These are phyloP conservation scores for Sycophila sp. DNA, from an alignment of 1,140 invertebrate genomes.

Conservation along the genomic window DNA sequence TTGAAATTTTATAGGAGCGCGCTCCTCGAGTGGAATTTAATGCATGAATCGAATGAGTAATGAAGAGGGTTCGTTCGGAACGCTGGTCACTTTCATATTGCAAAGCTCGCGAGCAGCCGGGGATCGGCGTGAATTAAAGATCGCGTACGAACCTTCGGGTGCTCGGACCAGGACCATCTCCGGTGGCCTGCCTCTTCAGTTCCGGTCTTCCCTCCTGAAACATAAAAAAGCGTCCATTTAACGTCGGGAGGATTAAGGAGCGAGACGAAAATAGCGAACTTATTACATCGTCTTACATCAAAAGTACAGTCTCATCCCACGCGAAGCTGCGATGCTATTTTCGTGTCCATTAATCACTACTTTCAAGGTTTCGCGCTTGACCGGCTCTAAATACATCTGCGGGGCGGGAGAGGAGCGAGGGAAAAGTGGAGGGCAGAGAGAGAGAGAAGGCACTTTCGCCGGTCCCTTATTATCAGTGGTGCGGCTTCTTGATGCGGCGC, in stretches of 20 bases:
- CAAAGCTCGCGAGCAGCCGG: no score
- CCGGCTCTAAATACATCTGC: not conserved
- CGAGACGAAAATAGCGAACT: not conserved
- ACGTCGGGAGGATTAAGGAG: not conserved
- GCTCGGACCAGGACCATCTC: constrained; percentile 51
- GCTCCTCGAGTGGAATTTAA: no score
- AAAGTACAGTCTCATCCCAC: not conserved
- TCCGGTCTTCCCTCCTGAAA: constrained; percentile 50
- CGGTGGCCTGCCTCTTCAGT: constrained; percentile 44
- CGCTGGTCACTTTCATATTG: no score
- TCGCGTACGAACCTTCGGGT: constrained; percentile 45
- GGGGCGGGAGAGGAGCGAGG: not conserved
- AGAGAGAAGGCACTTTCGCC: not conserved
- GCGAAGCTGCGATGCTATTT: not conserved
- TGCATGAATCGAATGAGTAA: no score
- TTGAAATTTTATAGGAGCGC: no score
- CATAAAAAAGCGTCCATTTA: not conserved
- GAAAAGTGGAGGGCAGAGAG: not conserved
- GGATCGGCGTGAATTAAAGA: not conserved
- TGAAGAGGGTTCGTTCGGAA: no score
- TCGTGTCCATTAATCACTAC: constrained; percentile 12
- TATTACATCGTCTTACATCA: not conserved
- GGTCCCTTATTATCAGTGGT: not conserved
- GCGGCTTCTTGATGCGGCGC: not conserved
- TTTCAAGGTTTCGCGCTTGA: not conserved